phyloP scores from a whole-genome alignment of 1,140 invertebrate genomes.

The Drosophila pallidifrons region DNA sequence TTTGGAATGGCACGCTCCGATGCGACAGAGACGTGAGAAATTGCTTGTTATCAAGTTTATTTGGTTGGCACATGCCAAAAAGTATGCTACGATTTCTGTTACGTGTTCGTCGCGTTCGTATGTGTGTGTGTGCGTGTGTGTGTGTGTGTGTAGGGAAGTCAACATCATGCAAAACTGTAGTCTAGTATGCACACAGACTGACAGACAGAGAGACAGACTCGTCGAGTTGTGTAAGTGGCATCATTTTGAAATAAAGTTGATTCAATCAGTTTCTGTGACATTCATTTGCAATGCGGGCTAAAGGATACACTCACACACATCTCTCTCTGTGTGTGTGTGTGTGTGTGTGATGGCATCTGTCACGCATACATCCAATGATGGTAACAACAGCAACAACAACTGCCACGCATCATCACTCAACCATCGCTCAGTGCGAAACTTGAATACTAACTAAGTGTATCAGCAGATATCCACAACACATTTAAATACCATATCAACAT shows the following conservation, averaged over 20 bases:
- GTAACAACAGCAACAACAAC: conserved; percentile 19
- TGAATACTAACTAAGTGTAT: conserved; percentile 6
- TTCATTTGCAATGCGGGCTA: conserved; percentile 48
- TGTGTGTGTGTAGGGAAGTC: conserved; percentile 18
- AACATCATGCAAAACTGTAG: conserved; percentile 32
- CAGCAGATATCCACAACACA: background rate
- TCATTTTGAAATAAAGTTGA: conserved; percentile 84
- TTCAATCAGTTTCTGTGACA: conserved; percentile 75
- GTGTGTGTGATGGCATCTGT: conserved; percentile 59
- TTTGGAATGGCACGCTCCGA: conserved; percentile 59
- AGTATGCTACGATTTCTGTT: conserved; percentile 67
- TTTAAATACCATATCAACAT: too few species aligned
- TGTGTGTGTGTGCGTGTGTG: conserved; percentile 22
- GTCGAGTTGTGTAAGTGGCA: conserved; percentile 68
- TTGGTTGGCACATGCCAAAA: conserved; percentile 79
- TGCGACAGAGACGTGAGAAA: conserved; percentile 75
- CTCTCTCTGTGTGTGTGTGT: conserved; percentile 22
- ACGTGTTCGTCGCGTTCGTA: conserved; percentile 27
- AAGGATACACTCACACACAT: conserved; percentile 10
- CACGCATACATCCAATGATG: conserved; percentile 71
- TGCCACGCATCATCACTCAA: conserved; percentile 1
- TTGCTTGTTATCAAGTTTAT: conserved; percentile 83
- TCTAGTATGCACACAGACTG: background rate
- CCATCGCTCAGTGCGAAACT: background rate
- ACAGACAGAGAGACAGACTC: conserved; percentile 18